These are phyloP conservation scores for Thalassaphorura encarpata DNA, from an alignment of 1,140 invertebrate genomes.

Conservation along the genomic window DNA sequence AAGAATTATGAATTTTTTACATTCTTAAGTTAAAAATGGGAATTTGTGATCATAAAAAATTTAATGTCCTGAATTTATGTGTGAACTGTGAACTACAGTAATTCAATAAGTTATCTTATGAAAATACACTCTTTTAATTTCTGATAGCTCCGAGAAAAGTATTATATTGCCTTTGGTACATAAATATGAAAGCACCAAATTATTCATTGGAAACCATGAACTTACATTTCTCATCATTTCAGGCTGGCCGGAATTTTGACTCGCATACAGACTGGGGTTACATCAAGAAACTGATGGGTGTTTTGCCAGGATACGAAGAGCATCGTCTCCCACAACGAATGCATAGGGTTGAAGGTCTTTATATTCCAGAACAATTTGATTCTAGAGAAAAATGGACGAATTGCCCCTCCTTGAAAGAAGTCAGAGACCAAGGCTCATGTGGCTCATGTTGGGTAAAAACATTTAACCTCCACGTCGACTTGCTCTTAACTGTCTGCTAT, in stretches of 20 bases:
- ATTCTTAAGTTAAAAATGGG: too few species aligned
- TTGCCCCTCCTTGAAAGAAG: conserved; percentile 68
- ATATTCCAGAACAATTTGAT: conserved; percentile 68
- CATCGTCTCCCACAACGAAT: conserved; percentile 38
- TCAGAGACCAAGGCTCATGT: conserved; percentile 64
- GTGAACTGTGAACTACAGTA: too few species aligned
- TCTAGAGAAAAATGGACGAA: conserved; percentile 67
- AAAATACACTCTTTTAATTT: neutral
- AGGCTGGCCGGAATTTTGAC: conserved; percentile 60
- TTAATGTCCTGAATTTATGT: too few species aligned
- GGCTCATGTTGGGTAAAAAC: conserved; percentile 58
- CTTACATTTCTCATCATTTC: neutral
- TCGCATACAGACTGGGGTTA: conserved; percentile 45
- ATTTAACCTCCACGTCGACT: too few species aligned
- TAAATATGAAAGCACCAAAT: too few species aligned
- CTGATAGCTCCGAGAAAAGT: too few species aligned
- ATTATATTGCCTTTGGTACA: neutral
- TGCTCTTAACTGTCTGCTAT: too few species aligned
- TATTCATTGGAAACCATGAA: too few species aligned
- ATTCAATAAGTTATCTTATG: neutral
- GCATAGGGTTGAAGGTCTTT: conserved; percentile 39
- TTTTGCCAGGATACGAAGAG: conserved; percentile 47
- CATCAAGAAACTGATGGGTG: conserved; percentile 58
- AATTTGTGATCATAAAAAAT: too few species aligned
- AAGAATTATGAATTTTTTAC: conserved; percentile 16